Evolutionary conservation across 2,113 vertebrate genomes (phyloP), one percentile per base, ranked within the genome.

Genomic region (Equus quagga): DNA sequence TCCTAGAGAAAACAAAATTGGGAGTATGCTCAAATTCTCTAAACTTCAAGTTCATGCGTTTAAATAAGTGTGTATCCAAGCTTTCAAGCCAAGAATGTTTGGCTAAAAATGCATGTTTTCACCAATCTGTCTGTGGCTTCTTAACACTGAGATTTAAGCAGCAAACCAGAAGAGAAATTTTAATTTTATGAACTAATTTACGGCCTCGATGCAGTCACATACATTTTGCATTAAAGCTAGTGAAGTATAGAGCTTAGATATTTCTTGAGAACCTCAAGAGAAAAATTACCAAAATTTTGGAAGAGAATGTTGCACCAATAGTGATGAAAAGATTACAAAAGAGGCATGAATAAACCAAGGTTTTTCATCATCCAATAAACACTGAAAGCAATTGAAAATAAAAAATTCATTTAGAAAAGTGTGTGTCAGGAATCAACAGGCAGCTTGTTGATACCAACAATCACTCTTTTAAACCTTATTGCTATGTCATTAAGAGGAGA

Each of bases 131-230:
- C 58, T 56, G 5, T 5, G 26, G 15, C 23, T 64, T 49, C 41
- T 89, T 19, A 58, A 80, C 70, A 73, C 13, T 62, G 73, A 97
- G 3, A 76, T 89, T 73, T 95, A 84, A 84, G 36, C 17, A 65
- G 54, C 11, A 94, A 92, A 76, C 72, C 49, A 28, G 18, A 72
- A 70, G 13, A 86, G 0, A 2, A 82, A 83, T 54, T 69, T 94
- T 65, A 88, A 80, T 94, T 87, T 96, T 94, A n/a, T 84, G 36
- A 97, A 62, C 14, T 84, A 65, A 90, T 65, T 94, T 87, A 49
- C 41, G 31, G n/a, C 3, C n/a, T 87, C 95, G 70, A 60, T 81
- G 8, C 6, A 88, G 33, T 36, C 51, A 72, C 60, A 76, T 88
- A 58, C 1, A 90, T 83, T 84, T 90, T 23, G 58, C 15, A 51